phyloP scores from a whole-genome alignment of 2,888 invertebrate species.

The Philonicus albiceps region DNA sequence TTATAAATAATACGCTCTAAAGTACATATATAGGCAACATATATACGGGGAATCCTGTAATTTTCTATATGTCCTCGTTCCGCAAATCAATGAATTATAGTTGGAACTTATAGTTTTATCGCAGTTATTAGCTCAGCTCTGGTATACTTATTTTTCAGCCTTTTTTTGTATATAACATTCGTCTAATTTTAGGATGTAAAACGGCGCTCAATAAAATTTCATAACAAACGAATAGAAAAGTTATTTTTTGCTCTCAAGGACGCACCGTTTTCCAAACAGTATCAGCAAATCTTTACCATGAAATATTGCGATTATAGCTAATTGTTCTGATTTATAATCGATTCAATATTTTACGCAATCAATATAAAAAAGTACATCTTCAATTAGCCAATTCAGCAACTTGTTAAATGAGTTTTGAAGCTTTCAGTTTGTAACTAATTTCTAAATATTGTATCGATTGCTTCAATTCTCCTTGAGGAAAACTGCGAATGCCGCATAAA shows the following conservation, averaged over 20 bases:
- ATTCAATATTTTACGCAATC: background rate
- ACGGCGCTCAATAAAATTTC: background rate
- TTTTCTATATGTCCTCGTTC: background rate
- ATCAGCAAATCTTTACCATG: background rate
- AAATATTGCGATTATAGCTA: background rate
- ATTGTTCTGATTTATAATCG: background rate
- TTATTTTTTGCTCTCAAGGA: background rate
- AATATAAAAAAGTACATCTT: background rate
- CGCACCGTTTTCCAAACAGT: background rate
- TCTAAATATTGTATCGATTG: background rate
- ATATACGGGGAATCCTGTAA: background rate
- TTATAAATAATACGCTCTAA: constrained; percentile 20
- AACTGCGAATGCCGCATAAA: background rate
- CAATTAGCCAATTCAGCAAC: background rate
- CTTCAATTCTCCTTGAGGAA: background rate
- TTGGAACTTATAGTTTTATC: background rate
- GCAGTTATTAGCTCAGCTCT: background rate
- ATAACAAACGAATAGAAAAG: background rate
- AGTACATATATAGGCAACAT: constrained; percentile 19
- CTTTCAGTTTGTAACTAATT: background rate
- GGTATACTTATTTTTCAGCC: background rate
- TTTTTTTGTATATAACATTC: background rate
- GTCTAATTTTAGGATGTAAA: background rate
- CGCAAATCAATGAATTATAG: background rate
- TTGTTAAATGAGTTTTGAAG: background rate